Conservation (phyloP, 2,797 vertebrate genomes). For the Decapterus maruadsi region DNA sequence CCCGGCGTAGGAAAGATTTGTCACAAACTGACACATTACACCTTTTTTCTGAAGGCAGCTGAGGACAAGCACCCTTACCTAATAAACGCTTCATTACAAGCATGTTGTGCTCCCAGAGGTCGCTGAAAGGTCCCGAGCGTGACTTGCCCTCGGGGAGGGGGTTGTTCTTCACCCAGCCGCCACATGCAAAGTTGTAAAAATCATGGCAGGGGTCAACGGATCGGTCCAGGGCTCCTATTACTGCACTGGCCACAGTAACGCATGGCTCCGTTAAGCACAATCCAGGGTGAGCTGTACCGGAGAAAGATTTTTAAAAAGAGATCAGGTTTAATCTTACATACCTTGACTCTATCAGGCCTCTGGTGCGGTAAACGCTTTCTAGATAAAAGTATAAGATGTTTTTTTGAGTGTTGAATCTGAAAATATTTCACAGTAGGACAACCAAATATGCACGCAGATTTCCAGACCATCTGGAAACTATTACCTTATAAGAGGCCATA, state of each 20-base stretch:
- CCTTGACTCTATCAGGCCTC: not conserved
- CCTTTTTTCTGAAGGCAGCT: slow-evolving; percentile 4
- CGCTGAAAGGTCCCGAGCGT: slow-evolving; percentile 96
- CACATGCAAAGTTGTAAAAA: slow-evolving; percentile 95
- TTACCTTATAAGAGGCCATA: slow-evolving; percentile 43
- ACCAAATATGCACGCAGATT: slow-evolving; percentile 38
- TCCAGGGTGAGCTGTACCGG: slow-evolving; percentile 81
- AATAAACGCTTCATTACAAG: slow-evolving; percentile 95
- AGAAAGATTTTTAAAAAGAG: not conserved
- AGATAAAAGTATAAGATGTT: not conserved
- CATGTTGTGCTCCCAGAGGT: slow-evolving; percentile 97
- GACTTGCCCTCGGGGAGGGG: slow-evolving; percentile 96
- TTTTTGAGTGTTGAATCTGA: slow-evolving; percentile 18
- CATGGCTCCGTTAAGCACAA: slow-evolving; percentile 92
- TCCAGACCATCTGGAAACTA: slow-evolving; percentile 68
- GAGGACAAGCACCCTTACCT: slow-evolving; percentile 81
- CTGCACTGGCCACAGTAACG: slow-evolving; percentile 89
- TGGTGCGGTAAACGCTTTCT: slow-evolving; percentile 14
- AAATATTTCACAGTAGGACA: slow-evolving; percentile 47
- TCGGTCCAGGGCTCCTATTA: slow-evolving; percentile 91
- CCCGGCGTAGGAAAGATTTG: slow-evolving; percentile 6
- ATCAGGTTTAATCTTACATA: not conserved
- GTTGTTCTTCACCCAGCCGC: slow-evolving; percentile 95
- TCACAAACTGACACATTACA: not conserved
- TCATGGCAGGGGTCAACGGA: slow-evolving; percentile 94